Evolutionary conservation across 2,113 vertebrate species (phyloP).

Genomic region (Morone saxatilis): DNA sequence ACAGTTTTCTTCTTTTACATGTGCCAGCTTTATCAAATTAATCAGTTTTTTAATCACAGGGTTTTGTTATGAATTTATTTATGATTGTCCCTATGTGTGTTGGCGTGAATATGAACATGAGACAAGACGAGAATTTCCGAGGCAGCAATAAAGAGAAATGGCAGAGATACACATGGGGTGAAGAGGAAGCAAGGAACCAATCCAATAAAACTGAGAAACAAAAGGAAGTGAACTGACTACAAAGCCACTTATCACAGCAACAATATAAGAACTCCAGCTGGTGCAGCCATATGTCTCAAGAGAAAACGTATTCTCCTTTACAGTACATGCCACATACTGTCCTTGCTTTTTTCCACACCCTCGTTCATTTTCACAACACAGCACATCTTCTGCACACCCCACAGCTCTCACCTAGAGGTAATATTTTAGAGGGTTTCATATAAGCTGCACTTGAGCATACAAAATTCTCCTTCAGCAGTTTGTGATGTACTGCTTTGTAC

Average conservation of each 20-base stretch:
- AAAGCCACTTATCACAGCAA: slow-evolving; percentile 59
- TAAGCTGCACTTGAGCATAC: background rate
- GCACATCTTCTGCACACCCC: slow-evolving; percentile 29
- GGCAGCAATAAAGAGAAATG: slow-evolving; percentile 44
- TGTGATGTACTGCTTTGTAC: background rate
- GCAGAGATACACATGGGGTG: slow-evolving; percentile 38
- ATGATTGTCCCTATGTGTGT: background rate
- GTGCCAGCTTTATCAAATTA: too few relatives aligned
- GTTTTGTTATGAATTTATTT: background rate
- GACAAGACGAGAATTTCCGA: background rate
- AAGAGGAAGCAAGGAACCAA: slow-evolving; percentile 26
- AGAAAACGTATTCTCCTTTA: slow-evolving; percentile 45
- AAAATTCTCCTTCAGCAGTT: background rate
- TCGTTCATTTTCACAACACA: slow-evolving; percentile 27
- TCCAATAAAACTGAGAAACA: slow-evolving; percentile 42
- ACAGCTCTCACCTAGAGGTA: slow-evolving; percentile 25
- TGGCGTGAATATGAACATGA: background rate
- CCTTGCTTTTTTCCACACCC: slow-evolving; percentile 20
- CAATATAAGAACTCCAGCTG: slow-evolving; percentile 64
- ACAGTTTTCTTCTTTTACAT: background rate
- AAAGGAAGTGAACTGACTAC: slow-evolving; percentile 47
- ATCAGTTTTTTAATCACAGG: too few relatives aligned
- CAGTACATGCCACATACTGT: slow-evolving; percentile 32
- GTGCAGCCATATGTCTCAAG: slow-evolving; percentile 63
- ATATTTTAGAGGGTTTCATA: slow-evolving; percentile 16